These are phyloP conservation scores for Upupa epops DNA, from an alignment of 2,113 vertebrate species.

Conservation along the genomic window DNA sequence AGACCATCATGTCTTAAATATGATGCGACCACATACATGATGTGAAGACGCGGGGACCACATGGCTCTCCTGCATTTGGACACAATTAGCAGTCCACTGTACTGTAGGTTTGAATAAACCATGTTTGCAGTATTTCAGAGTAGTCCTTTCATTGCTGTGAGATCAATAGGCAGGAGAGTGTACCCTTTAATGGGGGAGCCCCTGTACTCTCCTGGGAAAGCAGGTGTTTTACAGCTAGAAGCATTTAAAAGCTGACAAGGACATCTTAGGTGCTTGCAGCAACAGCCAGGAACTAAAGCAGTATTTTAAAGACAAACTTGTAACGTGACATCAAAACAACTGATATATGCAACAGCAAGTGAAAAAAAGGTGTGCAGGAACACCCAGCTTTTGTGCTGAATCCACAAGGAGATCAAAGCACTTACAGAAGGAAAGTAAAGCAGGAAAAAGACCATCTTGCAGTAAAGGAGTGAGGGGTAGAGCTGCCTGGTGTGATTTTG, in stretches of 20 bases:
- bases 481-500: background rate
- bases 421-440: background rate
- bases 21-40: accelerated
- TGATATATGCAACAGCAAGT: background rate
- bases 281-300: background rate
- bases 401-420: background rate
- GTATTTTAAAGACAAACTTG: background rate
- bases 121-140: background rate
- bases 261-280: background rate
- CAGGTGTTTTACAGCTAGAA: background rate
- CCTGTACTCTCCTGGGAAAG: background rate
- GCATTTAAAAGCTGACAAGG: background rate
- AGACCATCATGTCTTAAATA: background rate
- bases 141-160: background rate
- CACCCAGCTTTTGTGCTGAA: background rate
- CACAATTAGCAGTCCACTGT: background rate
- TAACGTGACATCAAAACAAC: background rate
- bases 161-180: background rate
- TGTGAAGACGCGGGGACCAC: background rate
- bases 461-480: background rate
- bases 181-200: background rate
- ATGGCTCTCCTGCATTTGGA: background rate
- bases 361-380: background rate
- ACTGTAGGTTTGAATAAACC: background rate
- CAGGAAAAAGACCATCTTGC: background rate